These are phyloP conservation scores for Antedon mediterranea DNA, from an alignment of 53 echinoderm and acorn worm genomes.

Conservation along the genomic window DNA sequence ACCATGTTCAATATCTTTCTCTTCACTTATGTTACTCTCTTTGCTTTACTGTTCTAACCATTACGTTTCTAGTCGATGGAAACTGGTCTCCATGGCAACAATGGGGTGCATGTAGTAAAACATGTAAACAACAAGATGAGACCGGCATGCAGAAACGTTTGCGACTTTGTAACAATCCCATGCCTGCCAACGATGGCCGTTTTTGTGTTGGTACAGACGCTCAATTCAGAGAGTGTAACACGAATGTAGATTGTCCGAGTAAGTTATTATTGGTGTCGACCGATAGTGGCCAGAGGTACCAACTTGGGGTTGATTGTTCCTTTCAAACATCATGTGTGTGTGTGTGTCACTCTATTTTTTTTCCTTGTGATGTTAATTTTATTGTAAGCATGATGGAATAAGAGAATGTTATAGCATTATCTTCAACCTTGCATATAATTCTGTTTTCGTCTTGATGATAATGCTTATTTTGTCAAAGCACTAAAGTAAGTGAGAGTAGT, in stretches of 20 bases:
- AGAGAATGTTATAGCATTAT: too few relatives aligned
- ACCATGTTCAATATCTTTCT: neutral
- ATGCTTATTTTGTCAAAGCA: too few relatives aligned
- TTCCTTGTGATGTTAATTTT: too few relatives aligned
- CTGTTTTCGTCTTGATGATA: too few relatives aligned
- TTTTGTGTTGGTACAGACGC: constrained; percentile 36
- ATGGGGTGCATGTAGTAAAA: constrained; percentile 72
- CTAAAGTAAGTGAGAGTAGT: too few relatives aligned
- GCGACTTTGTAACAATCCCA: constrained; percentile 70
- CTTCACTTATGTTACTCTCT: neutral
- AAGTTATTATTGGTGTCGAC: constrained; percentile 11
- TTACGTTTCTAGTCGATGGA: constrained; percentile 54
- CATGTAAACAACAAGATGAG: constrained; percentile 39
- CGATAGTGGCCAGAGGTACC: too few relatives aligned
- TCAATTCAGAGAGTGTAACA: constrained; percentile 44
- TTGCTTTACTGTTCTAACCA: constrained; percentile 2
- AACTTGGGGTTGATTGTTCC: too few relatives aligned
- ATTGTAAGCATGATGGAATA: too few relatives aligned
- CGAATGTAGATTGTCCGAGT: constrained; percentile 37
- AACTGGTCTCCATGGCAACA: constrained; percentile 55
- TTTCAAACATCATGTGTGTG: too few relatives aligned
- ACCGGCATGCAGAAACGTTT: constrained; percentile 44
- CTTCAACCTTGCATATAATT: too few relatives aligned
- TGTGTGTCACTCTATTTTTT: too few relatives aligned
- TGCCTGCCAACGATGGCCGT: constrained; percentile 60